phyloP scores from a whole-genome alignment of 2,113 vertebrate genomes.

The Rafetus swinhoei region DNA sequence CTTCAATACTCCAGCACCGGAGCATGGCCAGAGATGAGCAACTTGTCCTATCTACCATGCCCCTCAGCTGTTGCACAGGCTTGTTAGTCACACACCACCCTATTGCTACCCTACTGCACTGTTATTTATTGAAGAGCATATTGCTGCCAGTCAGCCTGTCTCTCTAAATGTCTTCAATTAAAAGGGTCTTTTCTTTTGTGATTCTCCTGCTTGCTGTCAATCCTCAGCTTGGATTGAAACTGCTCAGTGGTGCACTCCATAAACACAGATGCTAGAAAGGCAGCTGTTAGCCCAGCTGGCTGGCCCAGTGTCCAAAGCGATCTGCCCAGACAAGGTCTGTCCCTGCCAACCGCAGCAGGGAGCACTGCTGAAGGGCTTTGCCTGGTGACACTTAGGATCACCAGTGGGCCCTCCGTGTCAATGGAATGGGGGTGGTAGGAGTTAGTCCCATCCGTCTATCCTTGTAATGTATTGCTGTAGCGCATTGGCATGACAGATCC shows the following conservation, averaged over 20 bases:
- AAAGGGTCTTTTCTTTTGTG: conserved; percentile 34
- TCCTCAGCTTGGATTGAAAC: background rate
- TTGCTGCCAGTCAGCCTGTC: background rate
- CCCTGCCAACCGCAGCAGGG: background rate
- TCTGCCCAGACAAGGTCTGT: background rate
- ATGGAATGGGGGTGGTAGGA: too few species aligned
- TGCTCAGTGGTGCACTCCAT: background rate
- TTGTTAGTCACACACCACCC: background rate
- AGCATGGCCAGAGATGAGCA: accelerated
- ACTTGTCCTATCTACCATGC: background rate
- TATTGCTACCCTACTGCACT: accelerated
- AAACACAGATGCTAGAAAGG: background rate
- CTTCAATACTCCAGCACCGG: background rate
- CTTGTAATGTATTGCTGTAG: too few species aligned
- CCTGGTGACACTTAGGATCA: too few species aligned
- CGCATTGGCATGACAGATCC: too few species aligned
- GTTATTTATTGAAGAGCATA: background rate
- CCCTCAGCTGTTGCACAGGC: background rate
- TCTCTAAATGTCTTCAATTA: background rate
- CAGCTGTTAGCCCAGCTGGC: too few species aligned
- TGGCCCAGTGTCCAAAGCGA: too few species aligned
- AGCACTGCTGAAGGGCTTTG: background rate
- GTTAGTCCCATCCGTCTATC: too few species aligned
- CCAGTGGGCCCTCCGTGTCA: too few species aligned
- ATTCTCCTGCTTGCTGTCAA: background rate